These are phyloP conservation scores for Dione vanillae DNA, from an alignment of 2,888 invertebrate species.

Conservation along the genomic window DNA sequence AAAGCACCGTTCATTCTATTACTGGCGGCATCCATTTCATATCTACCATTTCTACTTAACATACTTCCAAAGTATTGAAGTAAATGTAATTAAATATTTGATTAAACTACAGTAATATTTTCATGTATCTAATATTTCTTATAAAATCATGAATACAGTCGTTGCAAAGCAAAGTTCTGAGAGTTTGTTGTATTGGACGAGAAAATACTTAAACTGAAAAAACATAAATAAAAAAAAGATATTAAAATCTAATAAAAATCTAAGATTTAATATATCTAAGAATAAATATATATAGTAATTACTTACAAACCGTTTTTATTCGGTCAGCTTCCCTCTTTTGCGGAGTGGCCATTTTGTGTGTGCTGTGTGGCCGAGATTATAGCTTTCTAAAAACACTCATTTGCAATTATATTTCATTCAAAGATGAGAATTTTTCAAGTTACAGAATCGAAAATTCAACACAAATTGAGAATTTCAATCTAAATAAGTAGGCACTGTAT, in stretches of 20 bases:
- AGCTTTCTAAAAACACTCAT: neutral
- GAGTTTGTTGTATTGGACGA: conserved; percentile 96
- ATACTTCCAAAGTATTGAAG: too few species aligned
- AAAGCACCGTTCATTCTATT: too few species aligned
- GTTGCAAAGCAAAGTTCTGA: conserved; percentile 96
- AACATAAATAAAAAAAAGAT: conserved; percentile 13
- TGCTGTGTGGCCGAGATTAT: too few species aligned
- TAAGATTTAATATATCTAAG: conserved; percentile 1
- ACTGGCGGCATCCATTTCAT: too few species aligned
- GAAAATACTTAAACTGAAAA: conserved; percentile 94
- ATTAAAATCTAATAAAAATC: neutral
- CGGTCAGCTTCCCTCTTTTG: conserved; percentile 89
- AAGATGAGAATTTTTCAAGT: neutral
- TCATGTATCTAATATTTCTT: conserved; percentile 83
- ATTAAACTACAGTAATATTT: neutral
- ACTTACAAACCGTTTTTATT: conserved; percentile 91
- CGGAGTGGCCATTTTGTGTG: conserved; percentile 53
- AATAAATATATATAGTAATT: conserved; percentile 32
- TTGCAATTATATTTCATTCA: neutral
- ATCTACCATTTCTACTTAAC: too few species aligned
- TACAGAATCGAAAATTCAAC: conserved; percentile 20
- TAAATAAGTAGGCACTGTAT: conserved; percentile 20
- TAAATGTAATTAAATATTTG: neutral
- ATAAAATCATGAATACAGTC: conserved; percentile 98
- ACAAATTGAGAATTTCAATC: conserved; percentile 21